These are phyloP conservation scores for Hapalemur alaotrensis DNA, from an alignment of 2,797 vertebrate species.

Conservation along the genomic window DNA sequence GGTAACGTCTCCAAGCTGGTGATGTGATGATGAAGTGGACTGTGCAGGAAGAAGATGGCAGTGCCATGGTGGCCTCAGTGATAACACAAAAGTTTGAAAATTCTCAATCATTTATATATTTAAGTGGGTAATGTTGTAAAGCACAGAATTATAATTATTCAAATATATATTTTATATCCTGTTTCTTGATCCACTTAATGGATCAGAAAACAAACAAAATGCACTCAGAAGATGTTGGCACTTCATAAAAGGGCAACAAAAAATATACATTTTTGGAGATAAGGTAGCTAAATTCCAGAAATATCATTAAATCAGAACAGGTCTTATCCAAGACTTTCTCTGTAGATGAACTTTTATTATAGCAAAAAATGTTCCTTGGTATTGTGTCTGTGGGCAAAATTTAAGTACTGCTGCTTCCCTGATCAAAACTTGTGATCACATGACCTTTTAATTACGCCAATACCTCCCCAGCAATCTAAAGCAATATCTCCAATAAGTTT, in stretches of 20 bases:
- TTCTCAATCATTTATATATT: not conserved
- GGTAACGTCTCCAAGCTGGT: not conserved
- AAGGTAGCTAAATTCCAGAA: not conserved
- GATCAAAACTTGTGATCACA: not conserved
- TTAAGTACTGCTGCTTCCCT: not conserved
- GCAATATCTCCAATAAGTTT: not conserved
- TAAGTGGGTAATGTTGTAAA: not conserved
- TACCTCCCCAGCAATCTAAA: not conserved
- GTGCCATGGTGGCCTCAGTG: not conserved
- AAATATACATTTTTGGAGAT: not conserved
- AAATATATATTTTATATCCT: not conserved
- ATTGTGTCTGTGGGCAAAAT: not conserved
- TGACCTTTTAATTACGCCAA: not conserved
- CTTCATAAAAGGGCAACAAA: not conserved
- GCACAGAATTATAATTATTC: not conserved
- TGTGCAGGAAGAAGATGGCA: not conserved
- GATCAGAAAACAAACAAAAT: not conserved
- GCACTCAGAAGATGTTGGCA: not conserved
- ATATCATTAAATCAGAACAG: not conserved
- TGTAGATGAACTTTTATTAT: not conserved
- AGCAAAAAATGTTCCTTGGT: not conserved
- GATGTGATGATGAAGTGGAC: not conserved
- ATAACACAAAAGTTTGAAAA: not conserved
- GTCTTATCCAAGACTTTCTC: not conserved
- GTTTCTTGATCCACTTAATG: not conserved